Base-by-base conservation (phyloP, 2,888 invertebrate species). In the Amiota minor region DNA sequence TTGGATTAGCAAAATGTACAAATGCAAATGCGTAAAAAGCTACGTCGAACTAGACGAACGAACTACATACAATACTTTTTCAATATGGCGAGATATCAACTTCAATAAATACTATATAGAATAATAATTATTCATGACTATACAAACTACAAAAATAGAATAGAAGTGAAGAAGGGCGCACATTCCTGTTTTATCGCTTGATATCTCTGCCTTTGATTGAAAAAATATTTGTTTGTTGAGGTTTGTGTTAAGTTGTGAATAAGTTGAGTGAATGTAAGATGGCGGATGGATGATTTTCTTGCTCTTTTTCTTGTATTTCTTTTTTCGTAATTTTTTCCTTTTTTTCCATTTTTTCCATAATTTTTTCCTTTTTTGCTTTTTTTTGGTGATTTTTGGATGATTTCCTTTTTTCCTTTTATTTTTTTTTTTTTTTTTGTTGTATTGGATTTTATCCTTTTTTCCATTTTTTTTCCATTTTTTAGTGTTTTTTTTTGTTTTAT, bases 201-300 rank as follows among this genome's bases (percentile, higher is more conserved):
- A 80, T 77, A 80, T 79, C 73, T 77, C 73, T 73, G 35, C 2
- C 35, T 56, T 55, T 65, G 73, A 76, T 76, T 76, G 80, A 72
- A 64, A 62, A 65, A 50, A 73, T 69, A 74, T 53, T 50, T 53
- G 70, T 59, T 64, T 64, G 20, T 62, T 35, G 35, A 70, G 23
- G 72, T 74, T 47, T n/a, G 14, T 56, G 12, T 53, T 8, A 53
- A 53, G 53, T 55, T 18, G 50, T 53, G 50, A 35, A 75, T 80
- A 77, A 75, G 73, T 74, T 76, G 50, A 74, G 59, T 50, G 70
- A 47, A 16, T 71, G 62, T 56, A 71, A 71, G 49, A 35, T 71
- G 71, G 12, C 72, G 70, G 59, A 10, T 74, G 75, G 55, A 67
- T 67, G 49, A 50, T 35, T 35, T 35, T 35, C 6, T 6, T 50